A percentile compares a stretch with the other conserved stretches of the same genome.
These are phyloP conservation scores for Macrotrachela quadricornifera DNA, from an alignment of 1,140 invertebrate genomes.

Conservation along the genomic window DNA sequence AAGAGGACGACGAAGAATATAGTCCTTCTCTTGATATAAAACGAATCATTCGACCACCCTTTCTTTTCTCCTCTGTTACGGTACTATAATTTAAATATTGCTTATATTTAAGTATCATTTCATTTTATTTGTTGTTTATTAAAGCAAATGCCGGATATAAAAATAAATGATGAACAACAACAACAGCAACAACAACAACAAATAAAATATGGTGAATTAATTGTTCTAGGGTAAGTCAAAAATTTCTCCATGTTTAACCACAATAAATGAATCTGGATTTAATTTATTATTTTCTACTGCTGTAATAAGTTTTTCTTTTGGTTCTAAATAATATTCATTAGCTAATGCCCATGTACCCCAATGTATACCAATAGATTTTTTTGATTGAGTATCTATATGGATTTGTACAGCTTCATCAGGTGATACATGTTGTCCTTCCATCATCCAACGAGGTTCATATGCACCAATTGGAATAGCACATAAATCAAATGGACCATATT, in stretches of 20 bases:
- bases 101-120: no score
- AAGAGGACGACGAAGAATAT: no score
- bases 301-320: constrained; percentile 7
- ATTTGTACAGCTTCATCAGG: constrained; percentile 34
- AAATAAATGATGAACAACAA: no score
- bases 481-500: constrained; percentile 32
- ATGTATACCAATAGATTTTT: constrained; percentile 21
- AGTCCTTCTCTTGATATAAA: no score
- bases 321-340: constrained; percentile 12
- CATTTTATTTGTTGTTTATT: no score
- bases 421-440: constrained; percentile 32
- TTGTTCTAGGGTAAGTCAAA: no score
- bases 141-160: no score
- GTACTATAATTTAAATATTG: no score
- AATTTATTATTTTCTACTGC: neutral
- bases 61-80: no score
- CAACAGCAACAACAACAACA: no score
- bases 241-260: constrained; percentile 8
- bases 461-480: constrained; percentile 35
- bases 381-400: constrained; percentile 26
- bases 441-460: constrained; percentile 32
- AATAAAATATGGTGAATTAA: no score
- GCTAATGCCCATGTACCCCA: constrained; percentile 24
- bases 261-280: constrained; percentile 7
- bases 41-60: no score